A percentile compares a stretch with the other conserved stretches of the same genome.
Conservation (phyloP, 2,797 vertebrate species). For the Anas acuta region DNA sequence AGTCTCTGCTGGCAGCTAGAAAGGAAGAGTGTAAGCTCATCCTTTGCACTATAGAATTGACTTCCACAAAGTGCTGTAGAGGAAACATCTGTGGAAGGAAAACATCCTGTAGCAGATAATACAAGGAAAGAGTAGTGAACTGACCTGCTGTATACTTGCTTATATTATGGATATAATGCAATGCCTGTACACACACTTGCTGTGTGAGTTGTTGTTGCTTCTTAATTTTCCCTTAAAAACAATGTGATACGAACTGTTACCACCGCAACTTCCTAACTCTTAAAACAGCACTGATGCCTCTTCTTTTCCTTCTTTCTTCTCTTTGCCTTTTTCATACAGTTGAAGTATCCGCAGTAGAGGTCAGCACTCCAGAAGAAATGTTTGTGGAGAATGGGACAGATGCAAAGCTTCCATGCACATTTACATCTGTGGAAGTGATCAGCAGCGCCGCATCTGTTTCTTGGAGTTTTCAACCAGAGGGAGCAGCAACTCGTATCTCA, state of each 20-base stretch:
- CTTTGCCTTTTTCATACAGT: constrained; percentile 20
- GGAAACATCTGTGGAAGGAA: constrained; percentile 53
- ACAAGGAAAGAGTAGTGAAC: constrained; percentile 15
- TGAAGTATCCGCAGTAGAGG: constrained; percentile 80
- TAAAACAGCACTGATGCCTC: background rate
- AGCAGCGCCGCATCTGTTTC: constrained; percentile 80
- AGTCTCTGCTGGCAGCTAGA: background rate
- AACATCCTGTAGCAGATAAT: constrained; percentile 47
- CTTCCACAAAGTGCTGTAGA: constrained; percentile 10
- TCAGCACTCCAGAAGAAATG: constrained; percentile 84
- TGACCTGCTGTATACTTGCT: background rate
- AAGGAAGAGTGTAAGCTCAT: background rate
- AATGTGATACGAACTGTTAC: background rate
- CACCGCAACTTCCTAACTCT: background rate
- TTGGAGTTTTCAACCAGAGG: constrained; percentile 88
- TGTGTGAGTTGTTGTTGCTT: background rate
- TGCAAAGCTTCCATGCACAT: constrained; percentile 85
- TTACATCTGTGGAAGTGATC: constrained; percentile 84
- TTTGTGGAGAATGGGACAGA: constrained; percentile 90
- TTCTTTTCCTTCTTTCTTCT: background rate
- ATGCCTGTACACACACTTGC: background rate
- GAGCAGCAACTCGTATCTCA: constrained; percentile 73
- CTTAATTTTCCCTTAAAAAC: background rate
- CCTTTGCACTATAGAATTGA: background rate
- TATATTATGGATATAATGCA: background rate